These are phyloP conservation scores for Tetragonula clypearis DNA, from an alignment of 1,140 invertebrate species.

Conservation along the genomic window DNA sequence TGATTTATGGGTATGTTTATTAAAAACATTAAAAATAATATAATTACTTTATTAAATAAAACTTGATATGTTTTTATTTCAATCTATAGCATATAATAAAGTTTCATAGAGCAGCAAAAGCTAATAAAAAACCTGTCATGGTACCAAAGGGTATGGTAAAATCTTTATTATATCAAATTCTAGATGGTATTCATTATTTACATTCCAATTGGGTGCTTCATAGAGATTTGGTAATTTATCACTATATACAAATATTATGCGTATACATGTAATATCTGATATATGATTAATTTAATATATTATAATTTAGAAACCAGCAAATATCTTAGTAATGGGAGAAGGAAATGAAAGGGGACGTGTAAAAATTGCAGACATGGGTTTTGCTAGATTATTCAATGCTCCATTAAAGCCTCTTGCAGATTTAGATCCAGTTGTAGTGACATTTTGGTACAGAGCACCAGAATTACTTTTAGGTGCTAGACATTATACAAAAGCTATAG, in stretches of 20 bases:
- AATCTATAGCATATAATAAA: conserved; percentile 97
- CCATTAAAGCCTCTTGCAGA: conserved; percentile 98
- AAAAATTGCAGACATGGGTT: conserved; percentile 99
- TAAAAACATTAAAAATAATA: background rate
- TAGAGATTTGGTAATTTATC: conserved; percentile 92
- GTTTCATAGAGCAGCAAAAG: conserved; percentile 98
- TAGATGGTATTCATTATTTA: conserved; percentile 99
- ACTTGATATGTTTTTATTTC: conserved; percentile 23
- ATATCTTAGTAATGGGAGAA: conserved; percentile 99
- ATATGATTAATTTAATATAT: background rate
- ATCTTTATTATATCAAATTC: conserved; percentile 98
- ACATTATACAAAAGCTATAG: conserved; percentile 99
- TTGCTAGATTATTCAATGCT: conserved; percentile 99
- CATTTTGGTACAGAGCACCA: conserved; percentile 99
- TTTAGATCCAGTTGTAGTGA: conserved; percentile 99
- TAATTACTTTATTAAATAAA: background rate
- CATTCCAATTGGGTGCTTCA: conserved; percentile 99
- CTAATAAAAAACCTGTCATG: conserved; percentile 98
- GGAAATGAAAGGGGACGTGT: conserved; percentile 97
- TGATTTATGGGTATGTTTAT: conserved; percentile 93
- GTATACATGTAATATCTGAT: background rate
- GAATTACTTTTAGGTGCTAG: conserved; percentile 97
- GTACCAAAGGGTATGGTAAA: conserved; percentile 99
- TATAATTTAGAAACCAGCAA: conserved; percentile 95
- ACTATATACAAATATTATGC: background rate